Conservation (phyloP, 2,113 vertebrate species). For the Spheniscus mendiculus region DNA sequence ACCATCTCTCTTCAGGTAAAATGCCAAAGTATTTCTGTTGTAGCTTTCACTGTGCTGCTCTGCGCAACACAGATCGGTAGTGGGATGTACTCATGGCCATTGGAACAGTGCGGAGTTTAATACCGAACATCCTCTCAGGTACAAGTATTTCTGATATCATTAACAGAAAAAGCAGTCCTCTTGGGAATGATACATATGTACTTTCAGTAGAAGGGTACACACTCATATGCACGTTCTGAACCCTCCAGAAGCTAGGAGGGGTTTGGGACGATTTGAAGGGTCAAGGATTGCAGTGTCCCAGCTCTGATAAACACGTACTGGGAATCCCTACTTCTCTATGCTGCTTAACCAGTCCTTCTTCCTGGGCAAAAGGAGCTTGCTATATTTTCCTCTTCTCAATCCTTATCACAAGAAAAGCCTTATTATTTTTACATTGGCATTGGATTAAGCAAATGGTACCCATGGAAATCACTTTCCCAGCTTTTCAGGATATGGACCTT, state of each 20-base stretch:
- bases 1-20: constrained; percentile 67
- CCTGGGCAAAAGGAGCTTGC: background rate
- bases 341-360: background rate
- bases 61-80: constrained; percentile 13
- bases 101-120: background rate
- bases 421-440: background rate
- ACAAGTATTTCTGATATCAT: background rate
- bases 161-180: background rate
- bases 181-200: background rate
- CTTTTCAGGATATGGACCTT: background rate
- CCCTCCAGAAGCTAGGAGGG: background rate
- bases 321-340: background rate
- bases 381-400: background rate
- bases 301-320: background rate
- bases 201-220: background rate
- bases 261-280: background rate
- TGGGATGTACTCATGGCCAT: background rate
- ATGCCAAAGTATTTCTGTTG: constrained; percentile 40
- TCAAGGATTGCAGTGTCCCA: background rate
- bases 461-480: background rate
- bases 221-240: background rate
- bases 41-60: constrained; percentile 32
- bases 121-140: background rate
- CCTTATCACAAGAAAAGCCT: background rate
- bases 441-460: background rate